Base-by-base conservation (phyloP, 2,888 invertebrate genomes). In the Temnothorax unifasciatus region DNA sequence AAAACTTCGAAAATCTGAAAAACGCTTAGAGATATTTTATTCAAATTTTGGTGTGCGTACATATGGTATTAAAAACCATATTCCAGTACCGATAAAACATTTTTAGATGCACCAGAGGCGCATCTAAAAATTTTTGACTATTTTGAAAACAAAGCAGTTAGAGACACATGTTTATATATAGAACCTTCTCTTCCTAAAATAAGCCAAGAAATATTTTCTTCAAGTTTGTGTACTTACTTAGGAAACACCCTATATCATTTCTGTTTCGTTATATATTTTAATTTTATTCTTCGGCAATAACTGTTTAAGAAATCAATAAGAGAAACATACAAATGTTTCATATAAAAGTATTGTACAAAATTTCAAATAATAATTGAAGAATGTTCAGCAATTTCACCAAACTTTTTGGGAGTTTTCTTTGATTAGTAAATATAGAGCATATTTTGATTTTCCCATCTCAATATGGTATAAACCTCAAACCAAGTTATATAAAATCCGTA, bases 401-500 rank as follows among this genome's bases (percentile, higher is more conserved):
- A 68, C n/a, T 57, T 34, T 44, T 57, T 41, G 3, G 29, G 18
- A 64, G 41, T 41, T 66, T 57, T 57, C 21, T 34, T 34, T 44
- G 11, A 15, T 29, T 18, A 44, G 9, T 69, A 71, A 69, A 41
- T 57, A n/a, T 21, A 25, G 4, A 21, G n/a, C 47, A 69, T n/a
- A n/a, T 6, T n/a, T n/a, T n/a, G n/a, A n/a, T n/a, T 47, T 59
- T 47, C 34, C 13, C 44, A 29, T 29, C 29, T 18, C 66, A 68
- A 47, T 68, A 47, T 21, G 41, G n/a, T 38, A 25, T 38, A 61
- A 74, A 81, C 5, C 38, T 52, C 13, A 25, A 21, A 82, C 29
- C 41, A n/a, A 29, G 52, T 34, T 82, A 76, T 44, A 54, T 82
- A 52, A 77, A 82, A 82, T 79, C n/a, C 18, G 25, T 52, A 59